Evolutionary conservation across 2,888 invertebrate species (phyloP), one percentile per base, ranked within the genome.

Genomic region (Sinhomidia bicolor): DNA sequence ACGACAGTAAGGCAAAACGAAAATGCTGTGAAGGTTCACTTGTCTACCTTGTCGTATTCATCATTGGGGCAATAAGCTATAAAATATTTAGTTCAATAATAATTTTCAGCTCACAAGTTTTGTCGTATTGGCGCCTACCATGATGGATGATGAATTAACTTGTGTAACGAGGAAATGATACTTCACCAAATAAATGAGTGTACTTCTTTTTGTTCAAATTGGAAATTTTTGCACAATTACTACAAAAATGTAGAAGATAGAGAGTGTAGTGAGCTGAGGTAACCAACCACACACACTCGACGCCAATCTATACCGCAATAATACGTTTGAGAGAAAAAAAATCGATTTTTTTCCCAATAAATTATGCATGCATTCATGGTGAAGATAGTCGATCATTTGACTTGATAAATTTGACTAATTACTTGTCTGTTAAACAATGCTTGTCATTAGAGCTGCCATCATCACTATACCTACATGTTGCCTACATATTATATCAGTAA

Each of bases 371-470:
- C 12, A 20, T 12, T n/a, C 36, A 60, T 36, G n/a, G 44, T 79
- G 79, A n/a, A 79, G 79, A 85, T 79, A 36, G 79, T 36, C 47
- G 41, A 79, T 65, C 85, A 78, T 74, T 87, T 74, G 81, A 82
- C 82, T 76, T 62, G 68, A 83, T 83, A 68, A 88, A 83, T 79
- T 88, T 88, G 82, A 88, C 88, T 88, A 88, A 88, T 88, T 88
- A 79, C 87, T 87, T 76, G 83, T 83, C 83, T 57, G 62, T 71
- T 57, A 88, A 74, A 41, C 74, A 47, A 78, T 57, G 29, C 65
- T 82, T 83, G 88, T 88, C 88, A 84, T 83, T 84, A 87, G n/a
- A n/a, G 47, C 44, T 60, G 41, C 41, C 81, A 81, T 81, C 68
- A 65, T 7, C 7, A 36, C 36, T 36, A 7, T 36, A 36, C 36